phyloP scores from a whole-genome alignment of 2,888 invertebrate species.

The Nomada goodeniana region DNA sequence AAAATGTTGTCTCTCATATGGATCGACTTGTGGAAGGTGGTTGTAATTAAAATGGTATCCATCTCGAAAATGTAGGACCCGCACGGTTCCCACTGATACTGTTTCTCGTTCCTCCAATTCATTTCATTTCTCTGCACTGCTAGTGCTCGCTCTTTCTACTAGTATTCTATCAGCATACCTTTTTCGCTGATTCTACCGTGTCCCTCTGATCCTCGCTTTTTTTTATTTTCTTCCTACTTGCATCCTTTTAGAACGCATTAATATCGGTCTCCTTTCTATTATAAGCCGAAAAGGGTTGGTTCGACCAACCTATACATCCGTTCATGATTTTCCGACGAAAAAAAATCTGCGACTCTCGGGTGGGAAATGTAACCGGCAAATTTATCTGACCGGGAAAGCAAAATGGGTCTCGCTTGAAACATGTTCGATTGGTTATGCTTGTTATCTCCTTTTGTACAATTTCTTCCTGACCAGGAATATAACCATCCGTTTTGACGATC shows the following conservation, averaged over 20 bases:
- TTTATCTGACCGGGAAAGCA: constrained; percentile 22
- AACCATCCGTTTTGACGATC: constrained; percentile 37
- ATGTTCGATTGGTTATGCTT: constrained; percentile 42
- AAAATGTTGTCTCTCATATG: constrained; percentile 73
- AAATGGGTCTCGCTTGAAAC: constrained; percentile 41
- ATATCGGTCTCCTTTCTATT: constrained; percentile 57
- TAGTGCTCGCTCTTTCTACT: constrained; percentile 1
- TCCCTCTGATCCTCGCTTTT: neutral
- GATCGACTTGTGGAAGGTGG: constrained; percentile 77
- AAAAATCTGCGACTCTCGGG: constrained; percentile 11
- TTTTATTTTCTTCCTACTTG: neutral
- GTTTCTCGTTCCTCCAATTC: constrained; percentile 59
- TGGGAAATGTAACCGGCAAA: constrained; percentile 18
- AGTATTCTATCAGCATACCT: constrained; percentile 20
- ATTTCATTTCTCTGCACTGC: constrained; percentile 45
- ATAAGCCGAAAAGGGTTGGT: constrained; percentile 13
- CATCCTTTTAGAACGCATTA: constrained; percentile 27
- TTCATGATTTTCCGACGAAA: constrained; percentile 42
- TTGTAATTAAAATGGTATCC: constrained; percentile 77
- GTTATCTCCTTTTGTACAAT: neutral
- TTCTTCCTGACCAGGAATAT: neutral
- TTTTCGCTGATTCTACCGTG: constrained; percentile 3
- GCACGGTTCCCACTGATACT: constrained; percentile 67
- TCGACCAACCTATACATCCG: neutral
- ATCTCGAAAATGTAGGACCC: constrained; percentile 73